Conservation (phyloP, 2,888 invertebrate species). For the Pantelozetes paolii region DNA sequence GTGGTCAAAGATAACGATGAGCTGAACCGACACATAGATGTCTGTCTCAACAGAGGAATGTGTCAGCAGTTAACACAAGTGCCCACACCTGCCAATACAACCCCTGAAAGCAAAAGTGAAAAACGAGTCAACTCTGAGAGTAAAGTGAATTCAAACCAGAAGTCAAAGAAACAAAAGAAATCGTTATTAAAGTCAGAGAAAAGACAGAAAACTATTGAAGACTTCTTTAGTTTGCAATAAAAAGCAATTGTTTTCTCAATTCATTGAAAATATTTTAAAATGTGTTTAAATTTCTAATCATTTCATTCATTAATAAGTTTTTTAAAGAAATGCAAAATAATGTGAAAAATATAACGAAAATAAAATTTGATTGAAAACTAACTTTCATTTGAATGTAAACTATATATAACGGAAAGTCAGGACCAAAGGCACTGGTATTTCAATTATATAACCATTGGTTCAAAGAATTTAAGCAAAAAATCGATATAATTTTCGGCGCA, state of each 20-base stretch:
- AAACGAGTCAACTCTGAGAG: background rate
- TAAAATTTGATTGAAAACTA: too few species aligned
- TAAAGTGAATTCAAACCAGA: background rate
- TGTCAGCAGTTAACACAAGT: slow-evolving; percentile 28
- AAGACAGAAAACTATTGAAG: slow-evolving; percentile 21
- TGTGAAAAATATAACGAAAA: too few species aligned
- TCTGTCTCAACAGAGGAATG: slow-evolving; percentile 43
- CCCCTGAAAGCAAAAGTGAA: background rate
- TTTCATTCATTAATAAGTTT: background rate
- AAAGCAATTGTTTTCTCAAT: background rate
- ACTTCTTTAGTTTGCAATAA: slow-evolving; percentile 26
- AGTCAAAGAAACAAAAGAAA: background rate
- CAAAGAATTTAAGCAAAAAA: slow-evolving; percentile 11
- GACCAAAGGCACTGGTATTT: too few species aligned
- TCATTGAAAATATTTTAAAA: background rate
- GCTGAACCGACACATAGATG: slow-evolving; percentile 45
- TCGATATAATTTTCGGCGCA: slow-evolving; percentile 5
- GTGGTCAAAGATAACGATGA: slow-evolving; percentile 29
- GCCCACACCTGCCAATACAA: background rate
- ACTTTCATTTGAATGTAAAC: too few species aligned
- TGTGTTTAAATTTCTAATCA: background rate
- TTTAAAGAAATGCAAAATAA: too few species aligned
- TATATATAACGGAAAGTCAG: too few species aligned
- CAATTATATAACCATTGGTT: too few species aligned
- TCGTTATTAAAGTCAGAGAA: background rate